phyloP scores from a whole-genome alignment of 2,113 vertebrate genomes.

The Suncus etruscus region DNA sequence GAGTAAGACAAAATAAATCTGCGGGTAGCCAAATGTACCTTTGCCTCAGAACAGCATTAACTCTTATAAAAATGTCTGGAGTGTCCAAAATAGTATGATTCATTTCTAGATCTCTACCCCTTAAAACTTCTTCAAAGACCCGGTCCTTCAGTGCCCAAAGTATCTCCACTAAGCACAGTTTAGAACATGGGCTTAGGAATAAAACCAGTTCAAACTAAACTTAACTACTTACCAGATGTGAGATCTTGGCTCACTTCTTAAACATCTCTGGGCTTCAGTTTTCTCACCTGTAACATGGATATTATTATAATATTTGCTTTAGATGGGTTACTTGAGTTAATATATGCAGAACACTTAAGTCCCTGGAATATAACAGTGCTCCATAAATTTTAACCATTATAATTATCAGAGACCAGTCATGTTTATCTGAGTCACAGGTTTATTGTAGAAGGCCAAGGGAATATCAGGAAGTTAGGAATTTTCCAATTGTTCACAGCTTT shows the following conservation, averaged over 20 bases:
- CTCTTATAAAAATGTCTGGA: neutral
- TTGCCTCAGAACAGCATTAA: neutral
- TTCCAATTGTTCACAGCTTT: slow-evolving; percentile 42
- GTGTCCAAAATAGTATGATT: neutral
- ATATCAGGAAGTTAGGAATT: slow-evolving; percentile 24
- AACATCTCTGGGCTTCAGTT: slow-evolving; percentile 27
- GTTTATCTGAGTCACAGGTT: neutral
- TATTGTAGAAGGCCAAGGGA: neutral
- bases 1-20: neutral
- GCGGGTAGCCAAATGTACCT: neutral
- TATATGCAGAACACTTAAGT: neutral
- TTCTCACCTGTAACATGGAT: slow-evolving; percentile 29
- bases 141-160: neutral
- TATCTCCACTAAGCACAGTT: neutral
- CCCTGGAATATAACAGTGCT: neutral
- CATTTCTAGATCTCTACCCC: neutral
- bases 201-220: neutral
- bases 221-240: neutral
- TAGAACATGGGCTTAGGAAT: neutral
- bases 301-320: neutral
- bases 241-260: neutral
- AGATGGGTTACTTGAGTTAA: neutral
- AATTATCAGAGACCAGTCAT: slow-evolving; percentile 6
- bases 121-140: slow-evolving; percentile 6
- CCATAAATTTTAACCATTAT: slow-evolving; percentile 17